These are phyloP conservation scores for Allophyes oxyacanthae DNA, from an alignment of 2,888 invertebrate genomes.

Conservation along the genomic window DNA sequence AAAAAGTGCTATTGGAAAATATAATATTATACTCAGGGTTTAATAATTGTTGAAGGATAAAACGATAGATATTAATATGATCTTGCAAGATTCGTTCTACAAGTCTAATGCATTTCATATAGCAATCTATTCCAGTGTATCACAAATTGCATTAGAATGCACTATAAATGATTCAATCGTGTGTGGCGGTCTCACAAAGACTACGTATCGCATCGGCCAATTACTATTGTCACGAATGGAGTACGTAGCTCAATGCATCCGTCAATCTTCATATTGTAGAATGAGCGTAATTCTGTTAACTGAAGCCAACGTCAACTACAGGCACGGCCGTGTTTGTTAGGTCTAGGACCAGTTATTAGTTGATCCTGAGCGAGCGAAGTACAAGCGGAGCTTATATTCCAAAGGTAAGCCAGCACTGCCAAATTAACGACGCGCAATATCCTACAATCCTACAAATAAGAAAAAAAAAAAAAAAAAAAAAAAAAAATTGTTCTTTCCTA, in stretches of 20 bases:
- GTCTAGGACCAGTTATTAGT: conserved; percentile 9
- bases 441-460: too few species aligned
- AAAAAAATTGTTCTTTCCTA: too few species aligned
- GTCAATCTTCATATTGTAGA: conserved; percentile 31
- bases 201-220: conserved; percentile 11
- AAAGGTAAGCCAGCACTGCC: conserved; percentile 8
- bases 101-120: background rate
- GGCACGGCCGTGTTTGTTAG: conserved; percentile 2
- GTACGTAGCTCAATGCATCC: conserved; percentile 10
- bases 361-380: conserved; percentile 5
- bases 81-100: background rate
- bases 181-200: conserved; percentile 1
- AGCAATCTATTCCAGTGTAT: background rate
- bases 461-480: too few species aligned
- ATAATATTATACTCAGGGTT: too few species aligned
- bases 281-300: conserved; percentile 19
- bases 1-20: too few species aligned
- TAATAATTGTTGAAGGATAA: too few species aligned
- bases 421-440: background rate
- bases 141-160: conserved; percentile 11
- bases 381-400: background rate
- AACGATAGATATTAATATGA: background rate
- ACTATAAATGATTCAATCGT: conserved; percentile 7
- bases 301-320: conserved; percentile 5
- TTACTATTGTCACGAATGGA: conserved; percentile 12